These are phyloP conservation scores for Urosaurus nigricauda DNA, from an alignment of 2,797 vertebrate genomes.

Conservation along the genomic window DNA sequence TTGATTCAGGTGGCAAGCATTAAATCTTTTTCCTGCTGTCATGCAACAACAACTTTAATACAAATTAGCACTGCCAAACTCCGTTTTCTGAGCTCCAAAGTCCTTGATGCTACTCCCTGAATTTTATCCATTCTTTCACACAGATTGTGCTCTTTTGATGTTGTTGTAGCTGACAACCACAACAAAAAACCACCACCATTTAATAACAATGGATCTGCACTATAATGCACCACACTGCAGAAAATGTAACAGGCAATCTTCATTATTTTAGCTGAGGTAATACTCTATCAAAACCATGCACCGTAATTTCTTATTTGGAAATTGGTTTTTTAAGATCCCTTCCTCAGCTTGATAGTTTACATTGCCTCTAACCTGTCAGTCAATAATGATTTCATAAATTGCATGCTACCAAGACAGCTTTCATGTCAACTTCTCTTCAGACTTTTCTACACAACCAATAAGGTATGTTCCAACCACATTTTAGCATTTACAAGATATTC, in stretches of 20 bases:
- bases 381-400: constrained; percentile 71
- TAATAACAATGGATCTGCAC: constrained; percentile 72
- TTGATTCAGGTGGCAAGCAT: constrained; percentile 88
- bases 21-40: constrained; percentile 88
- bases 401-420: constrained; percentile 49
- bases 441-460: constrained; percentile 25
- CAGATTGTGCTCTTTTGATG: constrained; percentile 75
- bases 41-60: constrained; percentile 89
- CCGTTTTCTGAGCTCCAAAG: constrained; percentile 83
- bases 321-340: constrained; percentile 65
- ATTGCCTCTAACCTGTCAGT: constrained; percentile 68
- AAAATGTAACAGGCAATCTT: constrained; percentile 72
- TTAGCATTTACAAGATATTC: neutral
- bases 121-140: constrained; percentile 83
- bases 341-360: constrained; percentile 69
- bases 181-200: constrained; percentile 73
- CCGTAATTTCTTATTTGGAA: constrained; percentile 56
- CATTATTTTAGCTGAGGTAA: constrained; percentile 72
- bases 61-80: constrained; percentile 88
- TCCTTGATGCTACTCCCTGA: constrained; percentile 83
- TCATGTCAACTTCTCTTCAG: constrained; percentile 48
- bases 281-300: constrained; percentile 70
- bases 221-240: constrained; percentile 72
- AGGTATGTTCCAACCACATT: neutral
- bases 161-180: constrained; percentile 73